These are phyloP conservation scores for Nemotelus nigrinus DNA, from an alignment of 2,888 invertebrate species.

Conservation along the genomic window DNA sequence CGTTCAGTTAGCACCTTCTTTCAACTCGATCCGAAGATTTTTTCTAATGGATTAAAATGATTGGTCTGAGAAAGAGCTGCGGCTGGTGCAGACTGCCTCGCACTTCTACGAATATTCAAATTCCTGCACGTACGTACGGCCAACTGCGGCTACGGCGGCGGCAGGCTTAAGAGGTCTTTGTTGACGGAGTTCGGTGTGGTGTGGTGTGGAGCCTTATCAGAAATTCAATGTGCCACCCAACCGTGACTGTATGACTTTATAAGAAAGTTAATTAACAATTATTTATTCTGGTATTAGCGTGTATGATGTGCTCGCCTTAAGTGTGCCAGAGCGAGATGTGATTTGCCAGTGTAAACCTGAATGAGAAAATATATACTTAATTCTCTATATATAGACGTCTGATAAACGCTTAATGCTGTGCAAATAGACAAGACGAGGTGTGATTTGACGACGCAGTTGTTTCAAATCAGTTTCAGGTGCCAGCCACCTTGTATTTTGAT, in stretches of 20 bases:
- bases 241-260: constrained; percentile 23
- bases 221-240: constrained; percentile 35
- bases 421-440: background rate
- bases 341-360: constrained; percentile 14
- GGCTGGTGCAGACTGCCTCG: background rate
- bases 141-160: background rate
- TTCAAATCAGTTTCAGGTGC: constrained; percentile 13
- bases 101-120: constrained; percentile 32
- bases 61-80: no score
- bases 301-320: constrained; percentile 17
- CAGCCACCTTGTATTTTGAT: background rate
- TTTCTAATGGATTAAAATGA: constrained; percentile 6
- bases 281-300: constrained; percentile 26
- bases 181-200: background rate
- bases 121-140: constrained; percentile 25
- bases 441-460: background rate
- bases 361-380: background rate
- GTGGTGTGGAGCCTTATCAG: constrained; percentile 28
- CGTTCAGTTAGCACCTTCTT: background rate
- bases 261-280: constrained; percentile 38
- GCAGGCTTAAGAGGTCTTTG: background rate
- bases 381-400: background rate
- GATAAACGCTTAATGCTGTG: constrained; percentile 8
- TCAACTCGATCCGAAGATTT: constrained; percentile 5
- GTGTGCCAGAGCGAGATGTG: constrained; percentile 30